Conservation (phyloP, 2,888 invertebrate genomes). For the Onchidella celtica region DNA sequence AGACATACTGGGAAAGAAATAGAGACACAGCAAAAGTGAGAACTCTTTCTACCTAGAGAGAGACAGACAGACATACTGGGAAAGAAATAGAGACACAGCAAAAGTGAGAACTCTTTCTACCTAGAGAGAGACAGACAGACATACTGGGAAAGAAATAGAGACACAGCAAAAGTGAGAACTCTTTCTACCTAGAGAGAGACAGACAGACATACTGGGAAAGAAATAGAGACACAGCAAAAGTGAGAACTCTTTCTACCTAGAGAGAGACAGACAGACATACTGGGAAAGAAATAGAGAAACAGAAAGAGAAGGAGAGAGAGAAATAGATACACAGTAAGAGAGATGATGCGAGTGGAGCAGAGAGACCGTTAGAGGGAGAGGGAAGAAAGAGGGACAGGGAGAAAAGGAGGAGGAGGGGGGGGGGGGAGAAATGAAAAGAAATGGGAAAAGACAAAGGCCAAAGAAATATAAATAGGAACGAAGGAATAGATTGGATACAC, state of each 20-base stretch:
- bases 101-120: no score
- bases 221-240: background rate
- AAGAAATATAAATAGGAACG: background rate
- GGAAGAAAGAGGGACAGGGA: background rate
- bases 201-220: background rate
- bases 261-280: background rate
- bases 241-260: no score
- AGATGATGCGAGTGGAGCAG: background rate
- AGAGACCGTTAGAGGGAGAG: background rate
- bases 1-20: no score
- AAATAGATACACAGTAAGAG: background rate
- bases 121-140: no score
- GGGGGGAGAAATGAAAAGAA: slow-evolving; percentile 2
- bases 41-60: no score
- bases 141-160: no score
- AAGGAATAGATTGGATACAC: background rate
- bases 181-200: no score
- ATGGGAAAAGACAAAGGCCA: background rate
- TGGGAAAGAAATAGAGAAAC: background rate
- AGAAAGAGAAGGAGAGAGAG: background rate
- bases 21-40: no score
- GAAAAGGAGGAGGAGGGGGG: background rate
- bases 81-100: no score
- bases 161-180: no score
- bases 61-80: no score